Evolutionary conservation across 2,113 vertebrate genomes (phyloP).

Genomic region (Indri indri): DNA sequence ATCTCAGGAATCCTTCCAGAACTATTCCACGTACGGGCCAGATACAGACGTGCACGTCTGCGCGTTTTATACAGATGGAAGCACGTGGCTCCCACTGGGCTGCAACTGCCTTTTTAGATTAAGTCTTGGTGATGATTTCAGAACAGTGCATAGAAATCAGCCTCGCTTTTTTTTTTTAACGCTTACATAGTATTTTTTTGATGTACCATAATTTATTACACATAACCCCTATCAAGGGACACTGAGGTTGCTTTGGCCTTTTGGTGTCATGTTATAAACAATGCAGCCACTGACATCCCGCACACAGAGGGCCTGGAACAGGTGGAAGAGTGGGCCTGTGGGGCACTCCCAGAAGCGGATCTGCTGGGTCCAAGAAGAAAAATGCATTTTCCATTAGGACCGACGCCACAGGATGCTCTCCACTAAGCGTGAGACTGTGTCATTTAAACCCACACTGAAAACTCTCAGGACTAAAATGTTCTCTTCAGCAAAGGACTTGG

Average conservation of each 20-base stretch:
- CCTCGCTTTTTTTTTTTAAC: neutral
- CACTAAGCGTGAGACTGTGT: neutral
- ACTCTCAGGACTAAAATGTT: no score
- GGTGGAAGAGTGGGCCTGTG: accelerated
- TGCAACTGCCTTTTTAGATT: neutral
- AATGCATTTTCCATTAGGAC: neutral
- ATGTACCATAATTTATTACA: accelerated
- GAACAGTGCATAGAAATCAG: accelerated
- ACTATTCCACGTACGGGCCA: accelerated
- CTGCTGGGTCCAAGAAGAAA: neutral
- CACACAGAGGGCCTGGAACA: neutral
- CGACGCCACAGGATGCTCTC: neutral
- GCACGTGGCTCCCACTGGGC: accelerated
- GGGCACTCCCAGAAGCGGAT: neutral
- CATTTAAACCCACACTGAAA: neutral
- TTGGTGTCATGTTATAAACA: accelerated
- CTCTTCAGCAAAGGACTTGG: neutral
- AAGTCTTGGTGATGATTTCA: neutral
- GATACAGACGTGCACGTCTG: neutral
- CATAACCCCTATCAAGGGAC: accelerated
- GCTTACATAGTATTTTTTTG: accelerated
- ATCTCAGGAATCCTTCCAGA: neutral
- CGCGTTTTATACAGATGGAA: accelerated
- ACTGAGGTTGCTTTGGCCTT: no score
- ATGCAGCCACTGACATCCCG: no score